phyloP scores from a whole-genome alignment of 2,113 vertebrate species.

The Corvus cornix region DNA sequence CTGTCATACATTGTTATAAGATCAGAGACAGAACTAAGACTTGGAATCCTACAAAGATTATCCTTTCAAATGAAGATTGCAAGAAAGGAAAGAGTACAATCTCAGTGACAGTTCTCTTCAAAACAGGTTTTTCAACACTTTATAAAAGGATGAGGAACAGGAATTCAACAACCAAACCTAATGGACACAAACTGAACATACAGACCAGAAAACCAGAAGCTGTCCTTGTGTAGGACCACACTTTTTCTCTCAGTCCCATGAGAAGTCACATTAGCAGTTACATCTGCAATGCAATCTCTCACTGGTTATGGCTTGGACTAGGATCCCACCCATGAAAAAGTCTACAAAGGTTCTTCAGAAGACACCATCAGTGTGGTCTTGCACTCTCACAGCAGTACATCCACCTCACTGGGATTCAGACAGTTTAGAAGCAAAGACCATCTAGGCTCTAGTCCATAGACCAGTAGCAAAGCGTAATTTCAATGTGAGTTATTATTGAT shows the following conservation, averaged over 20 bases:
- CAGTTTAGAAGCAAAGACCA: background rate
- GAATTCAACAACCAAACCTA: background rate
- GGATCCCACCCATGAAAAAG: background rate
- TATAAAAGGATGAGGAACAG: background rate
- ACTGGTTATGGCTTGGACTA: background rate
- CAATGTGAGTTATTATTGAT: background rate
- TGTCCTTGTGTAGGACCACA: background rate
- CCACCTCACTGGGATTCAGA: background rate
- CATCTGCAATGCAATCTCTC: background rate
- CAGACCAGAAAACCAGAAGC: background rate
- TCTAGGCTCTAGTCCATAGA: background rate
- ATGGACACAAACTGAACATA: background rate
- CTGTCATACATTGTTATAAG: background rate
- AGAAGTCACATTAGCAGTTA: background rate
- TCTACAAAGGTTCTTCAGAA: background rate
- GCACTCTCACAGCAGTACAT: rapidly evolving
- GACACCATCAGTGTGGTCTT: background rate
- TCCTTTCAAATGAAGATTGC: background rate
- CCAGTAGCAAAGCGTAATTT: background rate
- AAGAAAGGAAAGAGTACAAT: background rate
- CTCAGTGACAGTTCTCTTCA: background rate
- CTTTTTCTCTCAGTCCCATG: background rate
- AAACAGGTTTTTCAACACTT: background rate
- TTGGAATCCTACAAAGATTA: background rate
- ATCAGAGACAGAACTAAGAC: background rate